Evolutionary conservation across 2,888 invertebrate genomes (phyloP), one percentile per base, ranked within the genome.

Genomic region (Dolichopus griseipennis): DNA sequence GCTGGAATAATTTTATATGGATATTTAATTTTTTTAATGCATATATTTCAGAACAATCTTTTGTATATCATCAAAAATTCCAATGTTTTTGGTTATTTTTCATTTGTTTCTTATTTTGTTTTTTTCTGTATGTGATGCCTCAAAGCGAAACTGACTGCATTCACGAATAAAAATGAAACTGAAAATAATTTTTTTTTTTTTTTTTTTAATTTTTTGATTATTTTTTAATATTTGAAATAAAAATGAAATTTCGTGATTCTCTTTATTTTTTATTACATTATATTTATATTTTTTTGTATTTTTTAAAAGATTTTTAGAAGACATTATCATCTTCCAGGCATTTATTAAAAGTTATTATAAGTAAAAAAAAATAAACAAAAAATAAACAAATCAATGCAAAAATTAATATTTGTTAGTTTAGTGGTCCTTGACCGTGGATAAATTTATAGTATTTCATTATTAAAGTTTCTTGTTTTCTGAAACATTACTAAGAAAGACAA

Each of bases 131-230:
- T 34, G 8, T 8, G 52, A 4, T 52, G 52, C 18, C 52, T 18
- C 6, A 15, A 18, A 52, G 52, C 52, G 15, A 52, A 52, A 52
- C 1, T 52, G 52, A 52, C 52, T 52, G 52, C 52, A 52, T 52
- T 52, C 52, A 52, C 52, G 52, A 52, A 52, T 52, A 52, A 52
- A 52, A 52, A 52, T 52, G 52, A 52, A 52, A 52, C 52, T 52
- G 52, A 12, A 52, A n/a, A 52, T 37, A 37, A 10, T 37, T 37
- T 37, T 12, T 37, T 37, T 37, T 37, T 37, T 27, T 1, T 10
- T 8, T 37, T 37, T 10, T 4, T 37, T 37, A 10, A 10, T 37
- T 37, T 37, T 37, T 37, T 37, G 3, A 2, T 2, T 37, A 7
- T 7, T 37, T 37, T 37, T 37, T 10, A 52, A 52, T 6, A 18